Percentiles rank a stretch among this genome's conserved stretches.
These are phyloP conservation scores for Micromys minutus DNA, from an alignment of 2,113 vertebrate genomes.

Conservation along the genomic window DNA sequence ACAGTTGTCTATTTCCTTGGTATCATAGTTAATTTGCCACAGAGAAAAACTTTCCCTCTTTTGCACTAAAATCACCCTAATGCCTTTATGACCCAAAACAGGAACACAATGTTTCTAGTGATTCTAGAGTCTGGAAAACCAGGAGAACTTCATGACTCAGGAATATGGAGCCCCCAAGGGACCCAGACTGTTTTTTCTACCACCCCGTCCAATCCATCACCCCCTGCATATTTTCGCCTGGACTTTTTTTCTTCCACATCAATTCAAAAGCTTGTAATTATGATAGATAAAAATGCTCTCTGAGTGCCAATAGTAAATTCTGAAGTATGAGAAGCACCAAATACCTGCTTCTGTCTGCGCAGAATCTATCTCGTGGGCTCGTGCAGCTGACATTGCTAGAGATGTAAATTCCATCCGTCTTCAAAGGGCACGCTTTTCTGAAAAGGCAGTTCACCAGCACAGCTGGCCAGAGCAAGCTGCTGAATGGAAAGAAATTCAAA, in stretches of 20 bases:
- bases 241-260: background rate
- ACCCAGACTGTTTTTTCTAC: constrained; percentile 70
- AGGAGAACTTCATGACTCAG: constrained; percentile 80
- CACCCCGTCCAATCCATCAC: constrained; percentile 47
- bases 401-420: background rate
- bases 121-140: constrained; percentile 79
- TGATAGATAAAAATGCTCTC: background rate
- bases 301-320: background rate
- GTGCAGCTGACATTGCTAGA: background rate
- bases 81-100: constrained; percentile 75
- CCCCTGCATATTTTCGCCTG: background rate
- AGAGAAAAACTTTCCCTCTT: constrained; percentile 42
- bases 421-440: background rate
- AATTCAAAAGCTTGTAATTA: background rate
- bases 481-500: constrained; percentile 22
- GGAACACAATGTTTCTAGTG: constrained; percentile 73
- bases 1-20: background rate
- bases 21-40: constrained; percentile 44
- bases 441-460: background rate
- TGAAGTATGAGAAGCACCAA: background rate
- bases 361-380: background rate
- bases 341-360: rapidly evolving
- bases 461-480: constrained; percentile 4
- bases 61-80: constrained; percentile 13
- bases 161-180: constrained; percentile 73